Conservation (phyloP, 2,113 vertebrate genomes). For the Spermophilus dauricus region DNA sequence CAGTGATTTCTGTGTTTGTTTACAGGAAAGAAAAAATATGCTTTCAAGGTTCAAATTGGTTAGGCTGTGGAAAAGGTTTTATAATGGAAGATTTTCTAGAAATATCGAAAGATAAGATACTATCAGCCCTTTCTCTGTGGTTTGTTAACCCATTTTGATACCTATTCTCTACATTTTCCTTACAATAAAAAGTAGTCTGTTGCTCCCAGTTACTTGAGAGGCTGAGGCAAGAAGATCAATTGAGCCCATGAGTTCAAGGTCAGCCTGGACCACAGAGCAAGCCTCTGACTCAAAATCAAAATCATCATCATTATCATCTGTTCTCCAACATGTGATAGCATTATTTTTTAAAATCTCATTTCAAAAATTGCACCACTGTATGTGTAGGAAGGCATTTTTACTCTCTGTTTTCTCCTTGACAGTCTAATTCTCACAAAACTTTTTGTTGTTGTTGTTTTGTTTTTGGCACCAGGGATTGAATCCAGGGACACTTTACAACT, state of each 20-base stretch:
- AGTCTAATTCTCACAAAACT: not conserved
- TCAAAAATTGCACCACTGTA: conserved; percentile 44
- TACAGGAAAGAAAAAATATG: not conserved
- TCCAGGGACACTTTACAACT: no score
- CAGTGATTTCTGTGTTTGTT: conserved; percentile 39
- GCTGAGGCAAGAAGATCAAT: not conserved
- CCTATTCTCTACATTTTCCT: not conserved
- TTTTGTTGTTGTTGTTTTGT: no score
- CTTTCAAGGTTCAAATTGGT: conserved; percentile 10
- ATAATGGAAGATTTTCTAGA: not conserved
- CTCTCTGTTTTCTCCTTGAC: not conserved
- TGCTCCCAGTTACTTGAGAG: not conserved
- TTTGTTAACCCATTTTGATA: conserved; percentile 8
- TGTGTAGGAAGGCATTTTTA: not conserved
- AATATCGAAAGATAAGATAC: not conserved
- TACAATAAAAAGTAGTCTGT: conserved; percentile 9
- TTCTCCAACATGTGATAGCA: conserved; percentile 13
- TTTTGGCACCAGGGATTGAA: no score
- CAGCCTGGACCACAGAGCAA: not conserved
- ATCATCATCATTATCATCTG: not conserved
- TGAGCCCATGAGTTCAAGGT: not conserved
- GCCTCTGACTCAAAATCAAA: not conserved
- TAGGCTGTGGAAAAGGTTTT: conserved; percentile 30
- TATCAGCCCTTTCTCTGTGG: conserved; percentile 1
- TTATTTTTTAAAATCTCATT: not conserved